A percentile compares a stretch with the other conserved stretches of the same genome.
Evolutionary conservation across 2,797 vertebrate genomes (phyloP).

Genomic region (Pteronotus mesoamericanus): DNA sequence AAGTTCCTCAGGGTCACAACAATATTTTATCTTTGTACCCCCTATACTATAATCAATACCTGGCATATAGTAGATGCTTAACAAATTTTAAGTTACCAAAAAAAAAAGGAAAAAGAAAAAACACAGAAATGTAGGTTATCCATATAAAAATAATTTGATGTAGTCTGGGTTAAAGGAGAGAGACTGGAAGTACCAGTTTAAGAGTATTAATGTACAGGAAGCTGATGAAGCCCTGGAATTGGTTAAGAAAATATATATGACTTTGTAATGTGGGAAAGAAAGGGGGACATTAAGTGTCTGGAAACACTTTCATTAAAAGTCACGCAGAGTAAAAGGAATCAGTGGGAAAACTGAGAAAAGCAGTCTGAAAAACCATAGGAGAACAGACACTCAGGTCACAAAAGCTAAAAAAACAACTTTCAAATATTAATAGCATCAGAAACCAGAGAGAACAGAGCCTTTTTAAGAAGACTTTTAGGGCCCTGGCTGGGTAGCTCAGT

Average conservation of each 20-base stretch:
- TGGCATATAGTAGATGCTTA: not conserved
- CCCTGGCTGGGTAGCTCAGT: not conserved
- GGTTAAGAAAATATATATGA: not conserved
- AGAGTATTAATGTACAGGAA: not conserved
- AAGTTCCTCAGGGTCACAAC: not conserved
- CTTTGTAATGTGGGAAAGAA: not conserved
- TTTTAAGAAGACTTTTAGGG: not conserved
- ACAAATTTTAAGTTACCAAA: not conserved
- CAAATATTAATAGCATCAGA: not conserved
- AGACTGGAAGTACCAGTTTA: not conserved
- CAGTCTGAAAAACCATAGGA: not conserved
- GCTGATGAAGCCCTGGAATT: not conserved
- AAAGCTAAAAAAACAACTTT: not conserved
- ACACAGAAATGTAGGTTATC: not conserved
- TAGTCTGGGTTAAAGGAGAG: not conserved
- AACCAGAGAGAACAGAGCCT: not conserved
- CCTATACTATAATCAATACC: not conserved
- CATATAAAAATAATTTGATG: not conserved
- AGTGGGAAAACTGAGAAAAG: not conserved
- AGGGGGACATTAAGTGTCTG: not conserved
- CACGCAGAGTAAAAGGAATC: not conserved
- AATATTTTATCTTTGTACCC: conserved; percentile 16
- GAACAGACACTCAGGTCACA: not conserved
- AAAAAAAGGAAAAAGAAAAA: not conserved
- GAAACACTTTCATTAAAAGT: not conserved